These are phyloP conservation scores for Apodemus agrarius DNA, from an alignment of 2,797 vertebrate species.

Conservation along the genomic window DNA sequence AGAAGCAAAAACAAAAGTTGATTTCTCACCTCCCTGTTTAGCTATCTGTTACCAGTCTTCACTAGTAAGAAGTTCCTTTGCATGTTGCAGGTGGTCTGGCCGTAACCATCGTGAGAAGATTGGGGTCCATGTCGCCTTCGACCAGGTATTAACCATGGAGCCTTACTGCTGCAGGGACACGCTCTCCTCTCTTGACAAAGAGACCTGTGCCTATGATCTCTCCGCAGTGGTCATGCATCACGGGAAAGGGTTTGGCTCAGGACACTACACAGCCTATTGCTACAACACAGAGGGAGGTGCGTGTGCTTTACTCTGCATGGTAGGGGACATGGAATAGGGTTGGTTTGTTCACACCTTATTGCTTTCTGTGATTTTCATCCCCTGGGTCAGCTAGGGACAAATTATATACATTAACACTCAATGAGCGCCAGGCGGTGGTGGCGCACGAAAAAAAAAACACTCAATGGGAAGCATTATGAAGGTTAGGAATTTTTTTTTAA, in stretches of 20 bases:
- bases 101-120: slow-evolving; percentile 99
- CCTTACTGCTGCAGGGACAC: slow-evolving; percentile 98
- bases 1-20: background rate
- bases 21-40: background rate
- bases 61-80: slow-evolving; percentile 64
- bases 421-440: background rate
- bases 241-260: slow-evolving; percentile 99
- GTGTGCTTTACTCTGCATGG: slow-evolving; percentile 84
- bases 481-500: background rate
- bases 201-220: slow-evolving; percentile 97
- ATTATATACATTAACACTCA: slow-evolving; percentile 59
- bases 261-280: slow-evolving; percentile 99
- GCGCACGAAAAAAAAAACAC: too few species aligned
- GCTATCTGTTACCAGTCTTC: slow-evolving; percentile 12
- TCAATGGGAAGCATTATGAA: too few species aligned
- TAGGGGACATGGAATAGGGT: slow-evolving; percentile 77
- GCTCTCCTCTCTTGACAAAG: slow-evolving; percentile 92
- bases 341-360: slow-evolving; percentile 68
- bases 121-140: slow-evolving; percentile 98
- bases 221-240: slow-evolving; percentile 99
- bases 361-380: slow-evolving; percentile 68
- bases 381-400: slow-evolving; percentile 45
- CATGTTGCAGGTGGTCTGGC: slow-evolving; percentile 95
- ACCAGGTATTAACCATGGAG: slow-evolving; percentile 99
- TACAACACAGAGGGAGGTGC: slow-evolving; percentile 99